phyloP scores from a whole-genome alignment of 2,888 invertebrate species.

The Cotesia congregata region DNA sequence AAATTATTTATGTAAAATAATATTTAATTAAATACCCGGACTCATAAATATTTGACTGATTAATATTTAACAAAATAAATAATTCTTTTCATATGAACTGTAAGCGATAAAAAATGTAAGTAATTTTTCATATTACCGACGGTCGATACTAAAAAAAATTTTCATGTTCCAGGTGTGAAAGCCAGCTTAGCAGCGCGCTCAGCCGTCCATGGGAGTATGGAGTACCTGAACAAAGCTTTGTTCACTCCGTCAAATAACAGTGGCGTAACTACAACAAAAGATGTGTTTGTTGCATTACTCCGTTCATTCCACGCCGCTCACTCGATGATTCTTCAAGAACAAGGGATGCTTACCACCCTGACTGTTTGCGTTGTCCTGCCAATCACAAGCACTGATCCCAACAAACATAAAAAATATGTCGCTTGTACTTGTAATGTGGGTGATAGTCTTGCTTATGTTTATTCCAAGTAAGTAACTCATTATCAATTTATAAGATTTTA shows the following conservation, averaged over 20 bases:
- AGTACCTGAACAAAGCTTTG: conserved; percentile 83
- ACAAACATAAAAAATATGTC: conserved; percentile 72
- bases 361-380: conserved; percentile 82
- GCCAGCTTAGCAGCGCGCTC: conserved; percentile 87
- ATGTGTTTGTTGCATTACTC: conserved; percentile 83
- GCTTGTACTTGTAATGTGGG: conserved; percentile 92
- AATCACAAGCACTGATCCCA: conserved; percentile 30
- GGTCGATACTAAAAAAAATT: conserved; percentile 16
- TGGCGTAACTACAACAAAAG: conserved; percentile 74
- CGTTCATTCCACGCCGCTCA: conserved; percentile 89
- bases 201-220: conserved; percentile 87
- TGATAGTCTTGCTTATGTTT: conserved; percentile 90
- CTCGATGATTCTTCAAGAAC: conserved; percentile 85
- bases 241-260: conserved; percentile 70
- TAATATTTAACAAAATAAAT: too few species aligned
- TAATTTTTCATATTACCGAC: neutral
- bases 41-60: too few species aligned
- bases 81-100: neutral
- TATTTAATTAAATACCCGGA: too few species aligned
- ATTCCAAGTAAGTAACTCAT: conserved; percentile 73
- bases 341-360: conserved; percentile 86
- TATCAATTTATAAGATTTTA: neutral
- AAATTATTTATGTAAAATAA: too few species aligned
- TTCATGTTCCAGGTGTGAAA: conserved; percentile 75
- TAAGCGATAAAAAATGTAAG: neutral